Evolutionary conservation across 2,797 vertebrate species (phyloP), one percentile per base, ranked within the genome.

Genomic region (Rhabdomys pumilio): DNA sequence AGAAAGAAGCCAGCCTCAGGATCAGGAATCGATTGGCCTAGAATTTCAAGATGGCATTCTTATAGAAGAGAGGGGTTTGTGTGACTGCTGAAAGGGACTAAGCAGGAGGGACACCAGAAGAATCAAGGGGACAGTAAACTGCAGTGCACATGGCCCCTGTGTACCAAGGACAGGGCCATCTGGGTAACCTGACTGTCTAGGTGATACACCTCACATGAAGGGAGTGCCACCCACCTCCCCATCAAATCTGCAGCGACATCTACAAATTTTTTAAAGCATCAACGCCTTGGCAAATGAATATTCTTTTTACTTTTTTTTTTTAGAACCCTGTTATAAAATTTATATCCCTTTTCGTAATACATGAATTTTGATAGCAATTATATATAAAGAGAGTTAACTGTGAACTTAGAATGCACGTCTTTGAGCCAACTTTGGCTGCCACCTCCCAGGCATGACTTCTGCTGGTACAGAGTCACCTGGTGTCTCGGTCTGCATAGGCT

Each of bases 301-400:
- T 84, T 87, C 95, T 69, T 89, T 87, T 87, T 84, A 69, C 31
- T 6, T 31, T 47, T 84, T 73, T 87, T 76, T 87, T 96, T 82
- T 93, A 89, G 82, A 94, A 72, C 76, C 86, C 53, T 63, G 69
- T 61, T 92, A 87, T 38, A 89, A 87, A 96, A 95, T 91, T 89
- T 94, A 75, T 75, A 55, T 83, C 50, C 10, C 24, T 91, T 97
- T 93, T 76, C 55, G 83, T 82, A 93, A 69, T 77, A 77, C 84
- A 79, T 87, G 77, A 61, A 84, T 94, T 97, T 97, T 95, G 65
- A 57, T 53, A 63, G 47, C 31, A 69, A 84, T 93, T 92, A 57
- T 90, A 88, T 59, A 88, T 59, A 90, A 91, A 80, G 91, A 72
- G 84, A 83, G 34, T 55, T 89, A 89, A 82, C 55, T 22, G 0